These are phyloP conservation scores for Drosophila teissieri DNA, from an alignment of 1,140 invertebrate species.

Conservation along the genomic window DNA sequence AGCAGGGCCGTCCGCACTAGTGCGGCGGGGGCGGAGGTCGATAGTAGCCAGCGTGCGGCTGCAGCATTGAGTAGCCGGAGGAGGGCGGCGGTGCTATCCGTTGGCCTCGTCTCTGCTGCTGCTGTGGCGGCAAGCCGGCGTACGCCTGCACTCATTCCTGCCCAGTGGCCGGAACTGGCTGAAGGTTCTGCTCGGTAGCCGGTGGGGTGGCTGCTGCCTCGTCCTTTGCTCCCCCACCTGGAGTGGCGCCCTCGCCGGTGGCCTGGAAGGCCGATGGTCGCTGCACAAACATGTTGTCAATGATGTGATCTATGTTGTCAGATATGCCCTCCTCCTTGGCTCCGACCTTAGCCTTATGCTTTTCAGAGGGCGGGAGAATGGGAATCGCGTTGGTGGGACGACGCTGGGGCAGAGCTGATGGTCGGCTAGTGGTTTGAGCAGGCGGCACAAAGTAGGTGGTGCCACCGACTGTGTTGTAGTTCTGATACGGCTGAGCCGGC, in stretches of 20 bases:
- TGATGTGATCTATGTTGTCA: constrained; percentile 87
- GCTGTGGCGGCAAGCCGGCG: constrained; percentile 52
- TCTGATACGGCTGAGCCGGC: constrained; percentile 64
- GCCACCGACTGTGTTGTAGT: constrained; percentile 83
- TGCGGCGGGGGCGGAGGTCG: constrained; percentile 50
- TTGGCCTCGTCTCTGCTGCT: constrained; percentile 38
- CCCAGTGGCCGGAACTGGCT: constrained; percentile 63
- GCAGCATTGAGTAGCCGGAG: constrained; percentile 53
- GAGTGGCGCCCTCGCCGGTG: constrained; percentile 11
- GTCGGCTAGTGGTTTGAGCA: constrained; percentile 66
- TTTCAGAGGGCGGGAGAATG: constrained; percentile 84
- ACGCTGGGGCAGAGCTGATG: constrained; percentile 75
- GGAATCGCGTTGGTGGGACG: constrained; percentile 85
- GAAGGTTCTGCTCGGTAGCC: constrained; percentile 57
- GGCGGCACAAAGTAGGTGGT: constrained; percentile 84
- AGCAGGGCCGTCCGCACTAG: constrained; percentile 18
- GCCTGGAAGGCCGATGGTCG: constrained; percentile 84
- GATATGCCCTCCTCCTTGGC: constrained; percentile 62
- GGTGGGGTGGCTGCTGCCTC: constrained; percentile 34
- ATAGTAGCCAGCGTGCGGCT: constrained; percentile 69
- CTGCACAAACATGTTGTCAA: constrained; percentile 88
- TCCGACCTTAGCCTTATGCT: constrained; percentile 56
- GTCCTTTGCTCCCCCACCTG: constrained; percentile 20
- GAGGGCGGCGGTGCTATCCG: constrained; percentile 22
- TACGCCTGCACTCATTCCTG: constrained; percentile 73